Conservation (phyloP, 2,113 vertebrate genomes). For the Elgaria multicarinata region DNA sequence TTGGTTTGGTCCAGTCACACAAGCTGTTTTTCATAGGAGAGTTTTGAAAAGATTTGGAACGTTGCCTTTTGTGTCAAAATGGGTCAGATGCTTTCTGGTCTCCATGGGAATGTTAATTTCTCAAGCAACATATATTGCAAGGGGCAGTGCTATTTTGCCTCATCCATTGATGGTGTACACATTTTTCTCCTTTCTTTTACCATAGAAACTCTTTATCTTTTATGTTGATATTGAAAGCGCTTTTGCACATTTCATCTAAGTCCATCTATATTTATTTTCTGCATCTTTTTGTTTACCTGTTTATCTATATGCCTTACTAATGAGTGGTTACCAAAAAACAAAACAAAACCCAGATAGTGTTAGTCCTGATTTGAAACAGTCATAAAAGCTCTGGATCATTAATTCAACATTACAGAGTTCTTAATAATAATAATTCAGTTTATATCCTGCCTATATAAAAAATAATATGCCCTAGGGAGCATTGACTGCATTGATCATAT, state of each 20-base stretch:
- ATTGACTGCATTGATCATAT: too few species aligned
- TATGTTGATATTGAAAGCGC: constrained; percentile 15
- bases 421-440: too few species aligned
- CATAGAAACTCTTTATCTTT: constrained; percentile 31
- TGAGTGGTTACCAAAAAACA: background rate
- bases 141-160: constrained; percentile 57
- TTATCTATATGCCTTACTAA: background rate
- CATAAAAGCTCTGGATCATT: constrained; percentile 1
- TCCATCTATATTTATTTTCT: background rate
- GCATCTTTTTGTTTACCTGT: background rate
- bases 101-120: constrained; percentile 66
- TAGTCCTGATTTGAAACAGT: constrained; percentile 32
- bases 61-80: constrained; percentile 68
- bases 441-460: too few species aligned
- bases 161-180: constrained; percentile 38
- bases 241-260: constrained; percentile 24
- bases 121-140: constrained; percentile 63
- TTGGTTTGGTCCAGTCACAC: constrained; percentile 64
- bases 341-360: constrained; percentile 3
- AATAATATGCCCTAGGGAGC: too few species aligned
- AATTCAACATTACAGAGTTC: background rate
- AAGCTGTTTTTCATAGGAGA: constrained; percentile 49
- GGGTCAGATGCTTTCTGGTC: constrained; percentile 71
- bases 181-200: constrained; percentile 45
- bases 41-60: constrained; percentile 68